Base-by-base conservation (phyloP, 2,888 invertebrate species). In the Busseola fusca region DNA sequence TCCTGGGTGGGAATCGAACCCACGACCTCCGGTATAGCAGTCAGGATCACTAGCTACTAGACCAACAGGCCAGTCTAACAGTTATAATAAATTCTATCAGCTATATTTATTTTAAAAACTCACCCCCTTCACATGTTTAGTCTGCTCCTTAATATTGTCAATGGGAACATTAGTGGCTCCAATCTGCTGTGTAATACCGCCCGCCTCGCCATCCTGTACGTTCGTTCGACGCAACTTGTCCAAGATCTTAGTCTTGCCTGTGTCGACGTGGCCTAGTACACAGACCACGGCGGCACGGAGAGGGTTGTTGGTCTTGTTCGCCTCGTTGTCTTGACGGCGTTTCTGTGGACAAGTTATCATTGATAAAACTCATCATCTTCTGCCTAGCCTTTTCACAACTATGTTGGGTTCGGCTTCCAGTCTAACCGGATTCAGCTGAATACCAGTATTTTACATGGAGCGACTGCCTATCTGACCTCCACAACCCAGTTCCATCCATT, bases 121-220 rank as follows among this genome's bases (percentile, higher is more conserved):
- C 92, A 98, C 98, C 88, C 97, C 98, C 95, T 98, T 99, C 18
- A 99, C 99, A 94, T 98, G 98, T 92, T 97, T 98, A 18, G 99
- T 98, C 90, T 99, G 98, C 83, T 99, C 99, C 88, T 97, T 97
- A 84, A 99, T 99, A 60, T 99, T 99, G 69, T 98, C 98, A 73
- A 98, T 98, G 4, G 99, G 99, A 37, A 99, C 99, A 94, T 99
- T 99, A 10, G 99, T 99, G 27, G 99, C 99, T 78, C 99, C 99
- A 85, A 99, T 99, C 96, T 99, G 99, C 91, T 99, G 99, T 0
- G 99, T 99, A 80, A 99, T 99, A 80, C 99, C 99, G 59, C 99
- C 99, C 3, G 99, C 99, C 95, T 99, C 99, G 0, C 98, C 98
- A 83, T 99, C 99, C 90, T 98, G 98, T 0, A 98, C 98, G 89